Conservation (phyloP, 2,113 vertebrate species). For the Hippocampus abdominalis region DNA sequence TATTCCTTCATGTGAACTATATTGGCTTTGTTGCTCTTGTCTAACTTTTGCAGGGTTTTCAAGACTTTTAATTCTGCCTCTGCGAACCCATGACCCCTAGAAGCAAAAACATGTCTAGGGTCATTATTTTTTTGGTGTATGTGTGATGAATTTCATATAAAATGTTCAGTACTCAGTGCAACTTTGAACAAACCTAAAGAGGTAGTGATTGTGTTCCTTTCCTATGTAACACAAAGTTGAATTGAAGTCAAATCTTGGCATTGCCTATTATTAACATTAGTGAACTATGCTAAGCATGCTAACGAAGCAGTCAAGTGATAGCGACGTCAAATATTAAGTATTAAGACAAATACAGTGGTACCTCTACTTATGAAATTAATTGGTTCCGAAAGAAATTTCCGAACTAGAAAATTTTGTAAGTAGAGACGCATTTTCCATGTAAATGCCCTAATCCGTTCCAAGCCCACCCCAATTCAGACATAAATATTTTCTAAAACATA, state of each 20-base stretch:
- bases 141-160: not conserved
- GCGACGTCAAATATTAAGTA: no score
- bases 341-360: no score
- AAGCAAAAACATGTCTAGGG: not conserved
- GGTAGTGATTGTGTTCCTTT: no score
- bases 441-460: no score
- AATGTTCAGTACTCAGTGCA: not conserved
- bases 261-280: not conserved
- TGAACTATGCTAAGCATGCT: not conserved
- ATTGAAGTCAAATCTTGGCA: not conserved
- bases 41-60: not conserved
- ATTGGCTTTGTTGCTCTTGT: constrained; percentile 14
- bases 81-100: constrained; percentile 7
- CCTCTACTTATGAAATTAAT: no score
- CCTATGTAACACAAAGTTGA: not conserved
- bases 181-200: no score
- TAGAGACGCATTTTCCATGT: no score
- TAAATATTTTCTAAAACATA: no score
- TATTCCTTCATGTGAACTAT: constrained; percentile 17
- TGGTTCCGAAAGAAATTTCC: no score
- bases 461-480: no score
- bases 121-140: not conserved
- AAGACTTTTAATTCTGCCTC: constrained; percentile 11
- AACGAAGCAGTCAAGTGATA: not conserved
- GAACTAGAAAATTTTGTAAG: no score